These are phyloP conservation scores for Engraulis encrasicolus DNA, from an alignment of 2,113 vertebrate species.

Conservation along the genomic window DNA sequence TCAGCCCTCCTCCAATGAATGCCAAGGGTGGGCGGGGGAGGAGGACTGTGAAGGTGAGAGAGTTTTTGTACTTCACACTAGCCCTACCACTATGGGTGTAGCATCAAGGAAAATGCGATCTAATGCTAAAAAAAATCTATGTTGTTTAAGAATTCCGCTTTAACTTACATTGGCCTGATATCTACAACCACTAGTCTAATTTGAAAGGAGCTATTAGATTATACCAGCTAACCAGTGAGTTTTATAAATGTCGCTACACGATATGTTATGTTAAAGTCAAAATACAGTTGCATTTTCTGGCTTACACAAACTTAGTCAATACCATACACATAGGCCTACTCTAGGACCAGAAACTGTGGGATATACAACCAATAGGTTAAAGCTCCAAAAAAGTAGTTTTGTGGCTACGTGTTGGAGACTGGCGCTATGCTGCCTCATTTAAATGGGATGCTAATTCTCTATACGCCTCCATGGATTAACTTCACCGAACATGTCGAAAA, in stretches of 20 bases:
- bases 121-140: not conserved
- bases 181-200: not conserved
- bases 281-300: too few relatives aligned
- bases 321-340: too few relatives aligned
- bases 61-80: not conserved
- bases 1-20: slow-evolving; percentile 86
- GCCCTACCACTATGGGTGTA: slow-evolving; percentile 6
- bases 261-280: too few relatives aligned
- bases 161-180: too few relatives aligned
- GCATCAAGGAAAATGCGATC: not conserved
- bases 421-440: not conserved
- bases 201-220: too few relatives aligned
- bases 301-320: too few relatives aligned
- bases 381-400: not conserved
- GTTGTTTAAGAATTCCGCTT: too few relatives aligned
- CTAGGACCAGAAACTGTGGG: too few relatives aligned
- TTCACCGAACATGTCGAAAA: not conserved
- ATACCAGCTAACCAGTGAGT: too few relatives aligned
- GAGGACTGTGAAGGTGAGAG: slow-evolving; percentile 83
- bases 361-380: too few relatives aligned
- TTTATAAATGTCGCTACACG: too few relatives aligned
- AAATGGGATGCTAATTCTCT: not conserved
- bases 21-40: slow-evolving; percentile 86
- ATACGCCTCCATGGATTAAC: not conserved
- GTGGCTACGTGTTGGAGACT: not conserved